Conservation (phyloP, 2,888 invertebrate genomes). For the Phasia obesa region DNA sequence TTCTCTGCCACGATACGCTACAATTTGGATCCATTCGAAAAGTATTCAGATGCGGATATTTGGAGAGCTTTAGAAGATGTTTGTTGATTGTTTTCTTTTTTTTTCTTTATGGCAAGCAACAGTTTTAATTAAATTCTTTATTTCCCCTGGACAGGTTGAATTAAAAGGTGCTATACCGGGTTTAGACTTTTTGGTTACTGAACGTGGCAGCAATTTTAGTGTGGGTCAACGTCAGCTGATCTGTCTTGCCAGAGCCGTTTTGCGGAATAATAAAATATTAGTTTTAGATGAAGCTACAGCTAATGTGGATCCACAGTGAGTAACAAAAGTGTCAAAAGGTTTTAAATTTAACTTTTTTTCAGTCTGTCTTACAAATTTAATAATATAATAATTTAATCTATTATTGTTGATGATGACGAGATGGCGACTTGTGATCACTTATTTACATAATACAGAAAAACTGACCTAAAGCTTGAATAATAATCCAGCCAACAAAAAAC, state of each 20-base stretch:
- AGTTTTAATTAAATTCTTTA: slow-evolving; percentile 3
- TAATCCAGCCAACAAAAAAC: too few relatives aligned
- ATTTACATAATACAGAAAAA: too few relatives aligned
- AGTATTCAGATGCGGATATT: slow-evolving; percentile 79
- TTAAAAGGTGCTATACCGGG: slow-evolving; percentile 83
- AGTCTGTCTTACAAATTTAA: too few relatives aligned
- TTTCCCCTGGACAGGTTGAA: slow-evolving; percentile 82
- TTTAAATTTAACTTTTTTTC: too few relatives aligned
- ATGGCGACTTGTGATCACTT: too few relatives aligned
- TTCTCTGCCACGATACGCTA: slow-evolving; percentile 86
- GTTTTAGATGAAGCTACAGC: slow-evolving; percentile 89
- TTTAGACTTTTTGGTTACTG: slow-evolving; percentile 84
- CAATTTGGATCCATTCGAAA: slow-evolving; percentile 86
- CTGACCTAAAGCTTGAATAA: too few relatives aligned
- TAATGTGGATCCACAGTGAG: slow-evolving; percentile 86
- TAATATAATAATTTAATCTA: too few relatives aligned
- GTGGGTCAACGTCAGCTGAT: slow-evolving; percentile 87
- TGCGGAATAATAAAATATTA: slow-evolving; percentile 85
- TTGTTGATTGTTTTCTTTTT: slow-evolving; percentile 8
- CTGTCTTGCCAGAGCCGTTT: slow-evolving; percentile 86
- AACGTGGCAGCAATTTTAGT: slow-evolving; percentile 85
- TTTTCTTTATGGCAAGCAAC: background rate
- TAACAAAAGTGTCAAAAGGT: slow-evolving; percentile 34
- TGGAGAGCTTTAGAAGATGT: slow-evolving; percentile 81
- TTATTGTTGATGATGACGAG: too few relatives aligned